phyloP scores from a whole-genome alignment of 2,797 vertebrate genomes.

The Hemibagrus guttatus region DNA sequence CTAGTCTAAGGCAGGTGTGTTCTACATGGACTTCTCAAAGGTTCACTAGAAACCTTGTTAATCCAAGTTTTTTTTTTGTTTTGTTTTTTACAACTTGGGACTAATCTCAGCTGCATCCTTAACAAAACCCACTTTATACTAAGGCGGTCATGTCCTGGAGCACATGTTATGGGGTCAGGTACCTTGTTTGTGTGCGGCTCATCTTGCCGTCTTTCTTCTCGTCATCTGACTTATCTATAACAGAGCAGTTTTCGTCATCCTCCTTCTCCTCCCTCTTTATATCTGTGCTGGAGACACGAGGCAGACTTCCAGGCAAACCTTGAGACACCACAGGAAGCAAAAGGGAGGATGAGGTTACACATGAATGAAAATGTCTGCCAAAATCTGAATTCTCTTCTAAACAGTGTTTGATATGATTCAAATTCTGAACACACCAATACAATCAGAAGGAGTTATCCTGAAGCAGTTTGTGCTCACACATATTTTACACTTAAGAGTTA shows the following conservation, averaged over 20 bases:
- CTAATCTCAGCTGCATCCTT: not conserved
- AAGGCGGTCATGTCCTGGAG: not conserved
- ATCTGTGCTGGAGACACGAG: constrained; percentile 73
- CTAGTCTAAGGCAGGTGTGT: not conserved
- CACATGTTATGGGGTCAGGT: constrained; percentile 14
- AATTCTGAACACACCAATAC: not conserved
- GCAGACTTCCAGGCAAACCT: constrained; percentile 73
- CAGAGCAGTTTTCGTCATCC: constrained; percentile 87
- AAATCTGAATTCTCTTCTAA: not conserved
- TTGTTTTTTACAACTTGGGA: not conserved
- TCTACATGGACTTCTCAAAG: not conserved
- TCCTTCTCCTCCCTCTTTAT: constrained; percentile 93
- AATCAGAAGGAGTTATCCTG: not conserved
- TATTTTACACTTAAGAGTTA: not conserved
- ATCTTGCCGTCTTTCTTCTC: constrained; percentile 89
- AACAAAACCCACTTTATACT: not conserved
- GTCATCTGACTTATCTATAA: constrained; percentile 87
- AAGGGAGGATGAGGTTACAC: not conserved
- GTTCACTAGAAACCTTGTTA: not conserved
- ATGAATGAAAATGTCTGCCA: not conserved
- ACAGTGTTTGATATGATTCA: not conserved
- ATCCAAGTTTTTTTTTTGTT: too few relatives aligned
- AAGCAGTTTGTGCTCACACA: not conserved
- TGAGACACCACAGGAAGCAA: constrained; percentile 29
- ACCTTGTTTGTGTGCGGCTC: constrained; percentile 76